These are phyloP conservation scores for Dione juno DNA, from an alignment of 2,888 invertebrate species.

Conservation along the genomic window DNA sequence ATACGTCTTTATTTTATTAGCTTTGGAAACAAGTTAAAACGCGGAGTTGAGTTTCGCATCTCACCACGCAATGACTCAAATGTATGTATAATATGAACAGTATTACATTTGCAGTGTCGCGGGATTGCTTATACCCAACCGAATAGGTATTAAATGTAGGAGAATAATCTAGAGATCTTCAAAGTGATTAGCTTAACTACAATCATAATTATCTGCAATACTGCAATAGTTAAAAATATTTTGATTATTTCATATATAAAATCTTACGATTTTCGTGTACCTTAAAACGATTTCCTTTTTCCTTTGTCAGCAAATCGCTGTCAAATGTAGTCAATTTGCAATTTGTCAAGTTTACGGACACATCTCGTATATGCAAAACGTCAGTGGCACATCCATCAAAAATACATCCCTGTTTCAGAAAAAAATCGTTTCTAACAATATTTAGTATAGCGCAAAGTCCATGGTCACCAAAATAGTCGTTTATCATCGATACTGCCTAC, in stretches of 20 bases:
- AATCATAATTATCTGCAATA: no score
- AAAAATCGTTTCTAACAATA: constrained; percentile 28
- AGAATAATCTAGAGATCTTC: no score
- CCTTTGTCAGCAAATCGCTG: constrained; percentile 1
- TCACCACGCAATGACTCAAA: no score
- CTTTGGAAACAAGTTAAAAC: no score
- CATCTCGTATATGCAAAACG: constrained; percentile 22
- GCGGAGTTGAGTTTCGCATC: no score
- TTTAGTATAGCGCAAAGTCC: constrained; percentile 29
- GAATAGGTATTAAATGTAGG: no score
- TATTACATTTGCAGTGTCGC: no score
- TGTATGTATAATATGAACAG: no score
- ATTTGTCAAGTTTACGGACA: constrained; percentile 26
- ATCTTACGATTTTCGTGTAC: background rate
- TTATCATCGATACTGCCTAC: constrained; percentile 31
- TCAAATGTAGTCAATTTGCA: constrained; percentile 22
- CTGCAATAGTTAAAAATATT: no score
- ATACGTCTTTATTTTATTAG: no score
- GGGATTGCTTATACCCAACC: no score
- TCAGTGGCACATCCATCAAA: constrained; percentile 33
- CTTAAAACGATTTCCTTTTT: background rate
- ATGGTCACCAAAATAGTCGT: constrained; percentile 33
- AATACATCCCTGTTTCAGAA: constrained; percentile 15
- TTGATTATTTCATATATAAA: background rate
- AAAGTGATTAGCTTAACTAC: no score